These are phyloP conservation scores for Microcebus jonahi DNA, from an alignment of 2,113 vertebrate species.

Conservation along the genomic window DNA sequence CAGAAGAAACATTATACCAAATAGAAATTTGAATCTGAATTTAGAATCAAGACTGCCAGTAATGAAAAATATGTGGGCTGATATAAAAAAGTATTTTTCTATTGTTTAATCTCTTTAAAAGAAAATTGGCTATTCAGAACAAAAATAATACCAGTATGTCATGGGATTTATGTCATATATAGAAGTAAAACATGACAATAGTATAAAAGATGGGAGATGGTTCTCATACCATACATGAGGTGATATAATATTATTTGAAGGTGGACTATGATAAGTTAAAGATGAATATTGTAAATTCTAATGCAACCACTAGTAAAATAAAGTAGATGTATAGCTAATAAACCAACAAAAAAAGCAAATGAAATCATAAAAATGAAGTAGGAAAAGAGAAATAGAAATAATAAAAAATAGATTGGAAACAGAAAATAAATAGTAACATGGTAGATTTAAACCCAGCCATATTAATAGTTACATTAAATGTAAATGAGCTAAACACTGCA, in stretches of 20 bases:
- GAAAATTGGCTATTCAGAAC: background rate
- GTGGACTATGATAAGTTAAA: background rate
- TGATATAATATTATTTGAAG: background rate
- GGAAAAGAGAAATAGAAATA: background rate
- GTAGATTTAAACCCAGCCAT: conserved; percentile 6
- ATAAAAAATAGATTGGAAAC: background rate
- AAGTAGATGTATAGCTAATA: background rate
- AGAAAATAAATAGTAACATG: background rate
- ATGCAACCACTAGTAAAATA: background rate
- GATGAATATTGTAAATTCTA: background rate
- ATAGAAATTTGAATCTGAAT: background rate
- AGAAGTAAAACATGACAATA: background rate
- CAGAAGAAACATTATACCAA: background rate
- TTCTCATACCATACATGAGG: background rate
- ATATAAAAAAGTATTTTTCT: background rate
- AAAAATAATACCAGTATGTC: background rate
- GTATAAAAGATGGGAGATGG: background rate
- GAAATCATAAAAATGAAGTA: background rate
- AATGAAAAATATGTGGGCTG: background rate
- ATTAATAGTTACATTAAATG: background rate
- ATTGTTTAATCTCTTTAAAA: background rate
- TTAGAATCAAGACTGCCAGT: background rate
- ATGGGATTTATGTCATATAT: background rate
- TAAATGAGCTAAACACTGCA: background rate
- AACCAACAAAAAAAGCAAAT: background rate